Conservation (phyloP, 2,888 invertebrate species). For the Drosophila dives region DNA sequence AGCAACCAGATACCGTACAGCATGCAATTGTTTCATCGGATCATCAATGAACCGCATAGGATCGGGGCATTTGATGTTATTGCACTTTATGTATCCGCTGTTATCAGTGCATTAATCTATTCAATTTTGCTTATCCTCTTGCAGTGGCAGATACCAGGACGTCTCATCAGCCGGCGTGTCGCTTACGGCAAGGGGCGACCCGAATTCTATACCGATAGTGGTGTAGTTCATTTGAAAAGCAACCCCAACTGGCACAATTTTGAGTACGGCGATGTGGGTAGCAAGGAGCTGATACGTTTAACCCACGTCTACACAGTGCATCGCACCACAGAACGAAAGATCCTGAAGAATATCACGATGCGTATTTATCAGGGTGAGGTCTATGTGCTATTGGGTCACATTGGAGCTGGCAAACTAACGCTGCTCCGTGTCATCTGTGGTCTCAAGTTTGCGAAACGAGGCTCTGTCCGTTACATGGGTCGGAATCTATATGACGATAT, state of each 20-base stretch:
- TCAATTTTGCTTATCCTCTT: constrained; percentile 41
- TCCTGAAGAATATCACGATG: constrained; percentile 72
- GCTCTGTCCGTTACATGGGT: constrained; percentile 34
- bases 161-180: constrained; percentile 49
- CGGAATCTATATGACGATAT: constrained; percentile 87
- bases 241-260: constrained; percentile 67
- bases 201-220: not conserved
- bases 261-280: constrained; percentile 69
- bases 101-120: constrained; percentile 32
- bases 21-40: constrained; percentile 58
- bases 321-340: constrained; percentile 32
- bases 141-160: constrained; percentile 61
- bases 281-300: constrained; percentile 55
- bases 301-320: constrained; percentile 63
- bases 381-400: constrained; percentile 89
- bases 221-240: constrained; percentile 26
- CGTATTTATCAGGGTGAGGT: constrained; percentile 78
- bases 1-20: constrained; percentile 68
- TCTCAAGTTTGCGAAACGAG: constrained; percentile 86
- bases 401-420: constrained; percentile 95
- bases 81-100: constrained; percentile 41
- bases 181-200: constrained; percentile 14
- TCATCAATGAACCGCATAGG: constrained; percentile 14
- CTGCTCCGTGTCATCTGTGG: constrained; percentile 95
- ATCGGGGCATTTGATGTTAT: constrained; percentile 17